A percentile compares a stretch with the other conserved stretches of the same genome.
phyloP scores from a whole-genome alignment of 2,888 invertebrate genomes.

The Drosophila maculinotata region DNA sequence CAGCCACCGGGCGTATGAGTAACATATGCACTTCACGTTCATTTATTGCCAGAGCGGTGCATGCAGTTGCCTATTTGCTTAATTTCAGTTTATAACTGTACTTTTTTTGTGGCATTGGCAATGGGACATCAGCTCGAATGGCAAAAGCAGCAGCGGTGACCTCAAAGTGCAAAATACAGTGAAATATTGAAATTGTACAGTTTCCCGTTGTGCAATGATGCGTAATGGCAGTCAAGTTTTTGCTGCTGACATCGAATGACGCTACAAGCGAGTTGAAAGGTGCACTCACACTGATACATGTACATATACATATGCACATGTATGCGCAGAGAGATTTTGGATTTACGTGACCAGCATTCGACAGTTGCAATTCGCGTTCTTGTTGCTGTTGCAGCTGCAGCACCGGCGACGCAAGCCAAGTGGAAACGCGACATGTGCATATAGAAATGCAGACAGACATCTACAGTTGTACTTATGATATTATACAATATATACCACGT shows the following conservation, averaged over 20 bases:
- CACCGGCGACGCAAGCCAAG: conserved; percentile 35
- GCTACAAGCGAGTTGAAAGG: conserved; percentile 54
- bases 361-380: conserved; percentile 35
- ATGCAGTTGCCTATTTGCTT: conserved; percentile 35
- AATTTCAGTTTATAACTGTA: conserved; percentile 45
- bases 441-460: conserved; percentile 21
- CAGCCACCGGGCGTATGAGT: conserved; percentile 39
- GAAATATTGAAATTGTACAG: conserved; percentile 73
- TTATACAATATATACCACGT: conserved; percentile 2
- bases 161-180: conserved; percentile 71
- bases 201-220: conserved; percentile 70
- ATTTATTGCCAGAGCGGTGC: neutral
- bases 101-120: conserved; percentile 29
- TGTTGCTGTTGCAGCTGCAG: conserved; percentile 31
- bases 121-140: conserved; percentile 14
- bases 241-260: conserved; percentile 26
- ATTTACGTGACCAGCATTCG: conserved; percentile 72
- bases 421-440: conserved; percentile 44
- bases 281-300: conserved; percentile 36
- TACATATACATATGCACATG: conserved; percentile 5
- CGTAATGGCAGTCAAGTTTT: conserved; percentile 58
- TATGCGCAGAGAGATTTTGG: conserved; percentile 52
- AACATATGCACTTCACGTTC: conserved; percentile 50
- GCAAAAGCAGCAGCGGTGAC: conserved; percentile 33
- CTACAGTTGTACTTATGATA: conserved; percentile 11